Percentiles rank a stretch among this genome's conserved stretches.
These are phyloP conservation scores for Cataglyphis hispanica DNA, from an alignment of 1,140 invertebrate genomes.

Conservation along the genomic window DNA sequence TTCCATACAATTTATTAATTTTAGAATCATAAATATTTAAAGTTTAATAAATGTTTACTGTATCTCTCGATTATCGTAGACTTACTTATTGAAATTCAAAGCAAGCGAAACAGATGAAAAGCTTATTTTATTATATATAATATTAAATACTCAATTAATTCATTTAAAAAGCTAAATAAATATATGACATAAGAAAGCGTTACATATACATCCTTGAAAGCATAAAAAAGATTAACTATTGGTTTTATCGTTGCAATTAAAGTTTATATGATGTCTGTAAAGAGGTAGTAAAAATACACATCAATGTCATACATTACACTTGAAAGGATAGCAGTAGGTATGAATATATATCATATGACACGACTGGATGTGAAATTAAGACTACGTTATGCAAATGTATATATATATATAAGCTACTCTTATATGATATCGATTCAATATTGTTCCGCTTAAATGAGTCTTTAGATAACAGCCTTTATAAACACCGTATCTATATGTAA, in stretches of 20 bases:
- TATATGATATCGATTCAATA: slow-evolving; percentile 36
- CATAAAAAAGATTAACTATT: not conserved
- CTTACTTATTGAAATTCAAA: no score
- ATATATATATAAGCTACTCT: not conserved
- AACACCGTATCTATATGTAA: not conserved
- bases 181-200: not conserved
- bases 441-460: slow-evolving; percentile 31
- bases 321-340: not conserved
- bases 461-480: slow-evolving; percentile 27
- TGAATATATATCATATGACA: not conserved
- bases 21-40: no score
- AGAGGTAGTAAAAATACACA: not conserved
- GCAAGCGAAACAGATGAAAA: not conserved
- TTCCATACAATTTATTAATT: no score
- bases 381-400: not conserved
- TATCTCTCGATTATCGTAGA: no score
- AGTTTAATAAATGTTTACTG: no score
- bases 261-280: not conserved
- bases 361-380: slow-evolving; percentile 31
- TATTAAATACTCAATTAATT: not conserved
- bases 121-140: not conserved
- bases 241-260: not conserved
- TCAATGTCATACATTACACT: not conserved
- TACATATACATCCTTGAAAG: not conserved
- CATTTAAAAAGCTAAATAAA: slow-evolving; percentile 9